Evolutionary conservation across 1,140 invertebrate genomes (phyloP).

Genomic region (Gryon sp.): DNA sequence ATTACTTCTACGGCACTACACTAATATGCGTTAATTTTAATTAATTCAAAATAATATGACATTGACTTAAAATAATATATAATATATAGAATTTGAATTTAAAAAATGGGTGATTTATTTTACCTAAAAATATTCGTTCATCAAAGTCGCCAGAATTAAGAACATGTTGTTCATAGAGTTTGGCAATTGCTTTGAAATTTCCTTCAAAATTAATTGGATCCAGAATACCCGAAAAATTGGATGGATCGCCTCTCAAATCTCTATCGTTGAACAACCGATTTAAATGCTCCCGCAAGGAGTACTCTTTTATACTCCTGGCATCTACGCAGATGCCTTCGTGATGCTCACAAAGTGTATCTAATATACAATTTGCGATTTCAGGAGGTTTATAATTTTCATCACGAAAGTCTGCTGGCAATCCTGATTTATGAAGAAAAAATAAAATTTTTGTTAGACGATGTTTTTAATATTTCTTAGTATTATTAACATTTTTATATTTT

Average conservation of each 20-base stretch:
- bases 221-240: conserved; percentile 85
- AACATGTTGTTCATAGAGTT: conserved; percentile 94
- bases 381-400: conserved; percentile 84
- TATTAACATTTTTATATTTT: too few species aligned
- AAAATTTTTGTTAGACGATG: too few species aligned
- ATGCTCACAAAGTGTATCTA: conserved; percentile 90
- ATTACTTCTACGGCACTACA: too few species aligned
- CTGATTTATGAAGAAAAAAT: too few species aligned
- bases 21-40: too few species aligned
- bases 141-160: conserved; percentile 96
- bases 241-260: conserved; percentile 83
- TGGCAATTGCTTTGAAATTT: conserved; percentile 92
- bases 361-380: conserved; percentile 87
- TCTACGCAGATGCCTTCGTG: conserved; percentile 90
- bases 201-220: conserved; percentile 87
- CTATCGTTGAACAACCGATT: conserved; percentile 89
- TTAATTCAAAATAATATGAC: too few species aligned
- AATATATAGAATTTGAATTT: too few species aligned
- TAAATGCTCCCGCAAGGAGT: conserved; percentile 90
- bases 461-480: too few species aligned
- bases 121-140: conserved; percentile 95
- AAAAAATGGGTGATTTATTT: too few species aligned
- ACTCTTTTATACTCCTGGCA: conserved; percentile 94
- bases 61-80: too few species aligned
- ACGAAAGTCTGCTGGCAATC: conserved; percentile 86